Evolutionary conservation across 2,797 vertebrate species (phyloP).

Genomic region (Momotus momota): DNA sequence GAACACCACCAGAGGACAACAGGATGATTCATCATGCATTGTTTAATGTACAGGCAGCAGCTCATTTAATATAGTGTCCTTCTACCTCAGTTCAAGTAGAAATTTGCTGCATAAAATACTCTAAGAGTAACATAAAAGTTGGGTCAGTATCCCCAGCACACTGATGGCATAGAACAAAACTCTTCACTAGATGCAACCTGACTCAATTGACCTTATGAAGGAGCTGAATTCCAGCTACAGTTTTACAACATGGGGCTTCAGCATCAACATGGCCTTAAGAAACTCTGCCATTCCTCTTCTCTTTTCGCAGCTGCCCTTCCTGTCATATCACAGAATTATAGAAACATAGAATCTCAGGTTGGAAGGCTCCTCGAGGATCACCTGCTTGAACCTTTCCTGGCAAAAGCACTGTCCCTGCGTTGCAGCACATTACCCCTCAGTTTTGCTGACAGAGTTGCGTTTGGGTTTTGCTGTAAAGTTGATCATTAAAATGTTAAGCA

Average conservation of each 20-base stretch:
- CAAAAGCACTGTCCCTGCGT: not conserved
- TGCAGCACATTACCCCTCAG: not conserved
- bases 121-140: not conserved
- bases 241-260: not conserved
- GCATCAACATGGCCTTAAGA: not conserved
- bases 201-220: not conserved
- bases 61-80: not conserved
- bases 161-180: not conserved
- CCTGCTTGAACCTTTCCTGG: not conserved
- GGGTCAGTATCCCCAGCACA: not conserved
- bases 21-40: conserved; percentile 4
- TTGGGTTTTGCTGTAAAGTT: not conserved
- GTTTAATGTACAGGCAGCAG: not conserved
- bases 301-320: not conserved
- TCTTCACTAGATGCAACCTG: not conserved
- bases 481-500: not conserved
- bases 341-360: not conserved
- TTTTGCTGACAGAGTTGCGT: not conserved
- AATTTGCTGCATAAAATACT: not conserved
- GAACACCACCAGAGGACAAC: not conserved
- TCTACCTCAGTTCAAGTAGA: not conserved
- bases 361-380: not conserved
- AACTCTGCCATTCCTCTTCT: not conserved
- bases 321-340: not conserved
- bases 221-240: not conserved